phyloP scores from a whole-genome alignment of 2,888 invertebrate species.

The Drosophila nigritarsus region DNA sequence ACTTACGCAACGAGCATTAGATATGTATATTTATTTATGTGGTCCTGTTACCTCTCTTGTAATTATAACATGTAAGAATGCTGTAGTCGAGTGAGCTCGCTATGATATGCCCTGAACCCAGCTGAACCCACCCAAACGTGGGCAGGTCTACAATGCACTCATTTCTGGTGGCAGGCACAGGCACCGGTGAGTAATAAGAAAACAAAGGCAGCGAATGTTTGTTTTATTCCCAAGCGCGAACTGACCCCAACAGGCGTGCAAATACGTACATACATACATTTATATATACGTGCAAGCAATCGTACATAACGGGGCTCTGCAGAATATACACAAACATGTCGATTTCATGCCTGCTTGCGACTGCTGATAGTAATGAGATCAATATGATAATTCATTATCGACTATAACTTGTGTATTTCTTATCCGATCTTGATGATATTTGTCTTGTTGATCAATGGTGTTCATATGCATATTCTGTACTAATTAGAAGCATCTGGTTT shows the following conservation, averaged over 20 bases:
- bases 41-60: neutral
- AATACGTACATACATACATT: neutral
- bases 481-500: neutral
- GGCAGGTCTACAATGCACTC: neutral
- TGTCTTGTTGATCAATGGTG: neutral
- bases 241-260: neutral
- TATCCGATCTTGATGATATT: neutral
- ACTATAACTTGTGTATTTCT: neutral
- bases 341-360: too few species aligned
- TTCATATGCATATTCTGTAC: too few species aligned
- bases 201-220: neutral
- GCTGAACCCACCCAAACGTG: neutral
- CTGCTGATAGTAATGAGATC: neutral
- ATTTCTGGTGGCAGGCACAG: neutral
- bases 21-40: neutral
- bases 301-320: neutral
- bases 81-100: neutral
- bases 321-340: too few species aligned
- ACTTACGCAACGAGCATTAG: neutral
- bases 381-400: neutral
- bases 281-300: neutral
- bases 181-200: too few species aligned
- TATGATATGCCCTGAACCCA: neutral
- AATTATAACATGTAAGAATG: too few species aligned
- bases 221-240: too few species aligned